phyloP scores from a whole-genome alignment of 2,888 invertebrate species.

The Hyles lineata region DNA sequence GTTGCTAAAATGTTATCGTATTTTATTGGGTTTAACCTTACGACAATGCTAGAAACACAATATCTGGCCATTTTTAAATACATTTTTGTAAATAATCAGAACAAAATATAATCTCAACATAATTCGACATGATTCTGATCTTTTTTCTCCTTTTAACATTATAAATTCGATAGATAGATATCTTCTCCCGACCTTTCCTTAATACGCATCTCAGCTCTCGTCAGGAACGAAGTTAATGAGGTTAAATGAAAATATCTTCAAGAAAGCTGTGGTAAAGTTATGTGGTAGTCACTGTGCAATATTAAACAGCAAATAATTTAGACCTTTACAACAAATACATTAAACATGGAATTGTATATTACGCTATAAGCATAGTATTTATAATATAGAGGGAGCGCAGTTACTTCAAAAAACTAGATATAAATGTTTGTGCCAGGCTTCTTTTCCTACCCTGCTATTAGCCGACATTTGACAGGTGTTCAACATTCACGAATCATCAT shows the following conservation, averaged over 20 bases:
- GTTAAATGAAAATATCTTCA: neutral
- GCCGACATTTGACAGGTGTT: too few species aligned
- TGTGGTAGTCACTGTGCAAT: neutral
- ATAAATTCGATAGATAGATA: neutral
- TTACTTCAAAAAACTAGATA: too few species aligned
- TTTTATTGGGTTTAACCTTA: too few species aligned
- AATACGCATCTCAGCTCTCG: neutral
- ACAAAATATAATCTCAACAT: too few species aligned
- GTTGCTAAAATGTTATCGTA: too few species aligned
- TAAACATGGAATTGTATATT: too few species aligned
- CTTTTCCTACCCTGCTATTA: too few species aligned
- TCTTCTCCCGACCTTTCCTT: neutral
- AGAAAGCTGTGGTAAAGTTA: neutral
- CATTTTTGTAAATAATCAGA: neutral
- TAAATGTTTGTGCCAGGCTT: too few species aligned
- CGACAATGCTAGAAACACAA: too few species aligned
- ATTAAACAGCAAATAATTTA: neutral
- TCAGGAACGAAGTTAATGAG: slow-evolving; percentile 1
- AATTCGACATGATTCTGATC: neutral
- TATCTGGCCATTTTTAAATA: neutral
- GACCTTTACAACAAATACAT: neutral
- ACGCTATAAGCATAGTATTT: too few species aligned
- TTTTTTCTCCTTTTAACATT: neutral
- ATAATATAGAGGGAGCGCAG: too few species aligned
- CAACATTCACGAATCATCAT: too few species aligned